Conservation (phyloP, 2,888 invertebrate genomes). For the Papilio gigon region DNA sequence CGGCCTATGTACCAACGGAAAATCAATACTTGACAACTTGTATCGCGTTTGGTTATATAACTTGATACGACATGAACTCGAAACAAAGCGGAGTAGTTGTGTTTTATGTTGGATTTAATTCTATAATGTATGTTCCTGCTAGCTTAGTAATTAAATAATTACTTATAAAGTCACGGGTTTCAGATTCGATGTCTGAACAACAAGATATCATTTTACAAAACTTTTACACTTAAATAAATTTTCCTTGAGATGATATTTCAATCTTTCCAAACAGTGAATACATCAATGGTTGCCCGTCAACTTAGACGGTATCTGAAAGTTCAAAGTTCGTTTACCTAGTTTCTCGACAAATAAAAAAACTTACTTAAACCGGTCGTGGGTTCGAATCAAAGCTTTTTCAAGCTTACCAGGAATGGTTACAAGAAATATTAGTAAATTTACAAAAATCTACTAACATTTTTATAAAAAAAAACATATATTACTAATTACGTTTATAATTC, state of each 20-base stretch:
- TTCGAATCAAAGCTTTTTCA: no score
- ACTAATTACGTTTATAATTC: no score
- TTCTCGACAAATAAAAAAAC: no score
- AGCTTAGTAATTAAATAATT: background rate
- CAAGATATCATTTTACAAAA: background rate
- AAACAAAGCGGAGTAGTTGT: background rate
- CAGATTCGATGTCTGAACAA: background rate
- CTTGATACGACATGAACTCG: constrained; percentile 43
- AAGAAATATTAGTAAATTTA: no score
- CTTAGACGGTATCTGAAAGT: no score
- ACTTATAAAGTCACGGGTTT: background rate
- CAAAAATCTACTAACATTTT: no score
- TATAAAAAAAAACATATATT: no score
- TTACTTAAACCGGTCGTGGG: no score
- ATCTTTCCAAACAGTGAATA: no score
- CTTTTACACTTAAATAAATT: background rate
- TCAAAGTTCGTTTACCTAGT: no score
- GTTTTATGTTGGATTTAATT: constrained; percentile 5
- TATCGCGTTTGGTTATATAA: constrained; percentile 51
- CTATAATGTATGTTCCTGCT: background rate
- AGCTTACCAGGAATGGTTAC: no score
- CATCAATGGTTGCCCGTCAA: no score
- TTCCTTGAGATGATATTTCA: background rate
- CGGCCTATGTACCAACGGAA: constrained; percentile 51
- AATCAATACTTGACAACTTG: constrained; percentile 58